A percentile compares a stretch with the other conserved stretches of the same genome.
phyloP scores from a whole-genome alignment of 2,888 invertebrate genomes.

The Drosophila putrida region DNA sequence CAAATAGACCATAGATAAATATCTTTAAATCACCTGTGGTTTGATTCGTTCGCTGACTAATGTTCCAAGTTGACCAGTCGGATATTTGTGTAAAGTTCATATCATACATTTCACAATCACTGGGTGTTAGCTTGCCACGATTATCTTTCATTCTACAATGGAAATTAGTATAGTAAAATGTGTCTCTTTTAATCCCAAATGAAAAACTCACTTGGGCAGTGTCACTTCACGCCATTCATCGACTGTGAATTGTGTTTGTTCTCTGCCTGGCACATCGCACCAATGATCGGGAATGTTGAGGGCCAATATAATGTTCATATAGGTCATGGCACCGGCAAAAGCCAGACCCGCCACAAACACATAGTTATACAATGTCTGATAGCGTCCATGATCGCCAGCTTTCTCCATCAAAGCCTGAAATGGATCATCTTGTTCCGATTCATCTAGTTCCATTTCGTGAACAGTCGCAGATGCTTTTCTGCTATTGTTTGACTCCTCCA shows the following conservation, averaged over 20 bases:
- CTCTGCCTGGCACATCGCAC: slow-evolving; percentile 87
- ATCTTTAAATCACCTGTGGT: slow-evolving; percentile 69
- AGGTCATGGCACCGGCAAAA: slow-evolving; percentile 86
- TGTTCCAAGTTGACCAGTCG: slow-evolving; percentile 77
- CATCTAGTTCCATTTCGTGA: slow-evolving; percentile 62
- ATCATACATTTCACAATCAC: slow-evolving; percentile 86
- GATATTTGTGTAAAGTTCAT: slow-evolving; percentile 80
- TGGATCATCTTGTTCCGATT: slow-evolving; percentile 82
- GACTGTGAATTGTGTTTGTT: slow-evolving; percentile 85
- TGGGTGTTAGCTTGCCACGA: slow-evolving; percentile 83
- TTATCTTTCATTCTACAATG: slow-evolving; percentile 82
- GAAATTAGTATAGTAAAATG: not conserved
- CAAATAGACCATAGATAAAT: not conserved
- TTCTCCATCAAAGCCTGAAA: slow-evolving; percentile 86
- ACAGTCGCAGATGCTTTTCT: slow-evolving; percentile 54
- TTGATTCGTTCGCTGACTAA: slow-evolving; percentile 57
- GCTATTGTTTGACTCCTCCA: slow-evolving; percentile 42
- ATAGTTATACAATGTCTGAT: slow-evolving; percentile 86
- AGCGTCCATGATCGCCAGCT: slow-evolving; percentile 87
- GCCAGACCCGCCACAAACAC: slow-evolving; percentile 86
- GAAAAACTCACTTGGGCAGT: slow-evolving; percentile 86
- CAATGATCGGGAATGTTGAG: slow-evolving; percentile 87
- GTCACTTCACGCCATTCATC: slow-evolving; percentile 86
- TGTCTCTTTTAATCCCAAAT: not conserved
- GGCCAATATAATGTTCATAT: slow-evolving; percentile 87